phyloP scores from a whole-genome alignment of 2,888 invertebrate genomes.

The Palloptera scutellata region DNA sequence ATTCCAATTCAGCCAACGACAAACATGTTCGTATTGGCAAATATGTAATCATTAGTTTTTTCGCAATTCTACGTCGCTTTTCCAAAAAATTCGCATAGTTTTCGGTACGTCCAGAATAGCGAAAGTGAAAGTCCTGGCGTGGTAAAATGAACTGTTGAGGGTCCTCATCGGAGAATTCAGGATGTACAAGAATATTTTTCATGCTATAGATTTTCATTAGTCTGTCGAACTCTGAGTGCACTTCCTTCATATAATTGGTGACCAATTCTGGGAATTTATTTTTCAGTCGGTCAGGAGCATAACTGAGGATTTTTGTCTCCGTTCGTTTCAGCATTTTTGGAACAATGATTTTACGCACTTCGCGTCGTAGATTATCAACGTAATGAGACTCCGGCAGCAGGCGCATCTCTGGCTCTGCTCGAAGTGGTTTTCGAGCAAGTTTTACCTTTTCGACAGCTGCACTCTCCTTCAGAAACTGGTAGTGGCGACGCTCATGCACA shows the following conservation, averaged over 20 bases:
- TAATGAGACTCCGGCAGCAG: constrained; percentile 67
- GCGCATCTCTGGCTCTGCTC: constrained; percentile 65
- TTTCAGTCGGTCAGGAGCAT: constrained; percentile 68
- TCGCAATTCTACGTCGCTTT: constrained; percentile 68
- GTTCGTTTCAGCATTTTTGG: constrained; percentile 71
- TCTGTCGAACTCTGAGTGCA: constrained; percentile 68
- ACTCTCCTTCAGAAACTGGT: constrained; percentile 54
- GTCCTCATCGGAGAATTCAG: constrained; percentile 66
- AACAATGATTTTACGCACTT: constrained; percentile 69
- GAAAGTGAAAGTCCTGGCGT: constrained; percentile 64
- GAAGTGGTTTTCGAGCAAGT: constrained; percentile 45
- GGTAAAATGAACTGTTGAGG: constrained; percentile 60
- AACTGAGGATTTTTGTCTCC: constrained; percentile 70
- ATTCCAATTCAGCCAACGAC: constrained; percentile 55
- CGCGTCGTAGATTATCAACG: constrained; percentile 68
- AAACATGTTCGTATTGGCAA: constrained; percentile 69
- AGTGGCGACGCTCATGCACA: constrained; percentile 60
- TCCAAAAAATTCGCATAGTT: constrained; percentile 69
- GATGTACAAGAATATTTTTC: constrained; percentile 71
- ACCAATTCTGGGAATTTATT: constrained; percentile 68
- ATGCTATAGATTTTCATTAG: constrained; percentile 73
- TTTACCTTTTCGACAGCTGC: constrained; percentile 59
- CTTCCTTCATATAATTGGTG: constrained; percentile 66
- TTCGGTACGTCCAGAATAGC: constrained; percentile 71
- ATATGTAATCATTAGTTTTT: constrained; percentile 70